A percentile compares a stretch with the other conserved stretches of the same genome.
phyloP scores from a whole-genome alignment of 2,888 invertebrate genomes.

The Chaitophorus viminalis region DNA sequence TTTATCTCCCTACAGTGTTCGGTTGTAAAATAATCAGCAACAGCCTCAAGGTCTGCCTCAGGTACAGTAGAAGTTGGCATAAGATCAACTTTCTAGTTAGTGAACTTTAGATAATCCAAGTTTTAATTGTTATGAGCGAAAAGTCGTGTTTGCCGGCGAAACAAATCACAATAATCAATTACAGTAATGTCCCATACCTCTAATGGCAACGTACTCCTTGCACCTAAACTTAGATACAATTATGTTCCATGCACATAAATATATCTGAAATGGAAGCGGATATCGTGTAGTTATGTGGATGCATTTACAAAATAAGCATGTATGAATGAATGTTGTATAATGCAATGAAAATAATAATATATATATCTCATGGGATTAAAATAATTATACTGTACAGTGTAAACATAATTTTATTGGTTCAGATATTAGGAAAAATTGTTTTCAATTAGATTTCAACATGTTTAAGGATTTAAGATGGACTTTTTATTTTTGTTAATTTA shows the following conservation, averaged over 20 bases:
- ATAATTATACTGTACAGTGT: too few relatives aligned
- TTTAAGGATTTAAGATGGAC: too few relatives aligned
- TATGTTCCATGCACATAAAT: not conserved
- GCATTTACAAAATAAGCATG: too few relatives aligned
- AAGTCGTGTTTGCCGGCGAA: constrained; percentile 36
- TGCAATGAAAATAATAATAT: too few relatives aligned
- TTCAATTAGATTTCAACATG: too few relatives aligned
- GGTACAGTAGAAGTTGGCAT: constrained; percentile 32
- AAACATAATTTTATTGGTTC: too few relatives aligned
- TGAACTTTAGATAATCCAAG: constrained; percentile 54
- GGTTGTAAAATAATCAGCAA: constrained; percentile 48
- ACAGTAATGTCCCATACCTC: constrained; percentile 17
- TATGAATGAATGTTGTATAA: too few relatives aligned
- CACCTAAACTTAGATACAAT: constrained; percentile 1
- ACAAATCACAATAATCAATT: constrained; percentile 59
- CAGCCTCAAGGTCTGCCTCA: constrained; percentile 14
- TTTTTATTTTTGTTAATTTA: too few relatives aligned
- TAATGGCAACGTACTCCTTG: not conserved
- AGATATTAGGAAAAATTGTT: too few relatives aligned
- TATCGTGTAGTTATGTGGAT: too few relatives aligned
- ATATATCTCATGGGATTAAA: too few relatives aligned
- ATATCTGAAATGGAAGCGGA: constrained; percentile 9
- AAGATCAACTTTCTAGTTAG: constrained; percentile 49
- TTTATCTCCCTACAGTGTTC: constrained; percentile 20
- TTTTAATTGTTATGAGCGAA: constrained; percentile 60